Evolutionary conservation across 2,888 invertebrate genomes (phyloP).

Genomic region (Ectropis crepuscularia): DNA sequence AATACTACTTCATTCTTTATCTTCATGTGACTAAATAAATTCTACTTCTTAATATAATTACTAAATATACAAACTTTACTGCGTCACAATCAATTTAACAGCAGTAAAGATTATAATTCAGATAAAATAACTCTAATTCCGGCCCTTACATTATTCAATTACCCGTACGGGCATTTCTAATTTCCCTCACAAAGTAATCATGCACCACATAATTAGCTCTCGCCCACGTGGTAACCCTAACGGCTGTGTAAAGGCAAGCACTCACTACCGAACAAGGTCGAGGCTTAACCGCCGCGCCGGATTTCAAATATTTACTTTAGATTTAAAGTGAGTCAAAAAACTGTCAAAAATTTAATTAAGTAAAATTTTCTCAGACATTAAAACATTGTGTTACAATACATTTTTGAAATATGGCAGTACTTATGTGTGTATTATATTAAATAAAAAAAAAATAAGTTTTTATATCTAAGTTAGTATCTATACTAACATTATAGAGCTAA

Average conservation of each 20-base stretch:
- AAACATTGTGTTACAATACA: no score
- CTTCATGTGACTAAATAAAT: neutral
- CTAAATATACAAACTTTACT: neutral
- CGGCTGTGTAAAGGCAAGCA: slow-evolving; percentile 28
- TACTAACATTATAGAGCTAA: no score
- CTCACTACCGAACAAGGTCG: neutral
- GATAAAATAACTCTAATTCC: slow-evolving; percentile 10
- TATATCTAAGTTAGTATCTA: no score
- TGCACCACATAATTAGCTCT: slow-evolving; percentile 34
- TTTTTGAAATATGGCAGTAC: no score
- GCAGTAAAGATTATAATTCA: slow-evolving; percentile 5
- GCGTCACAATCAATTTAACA: slow-evolving; percentile 10
- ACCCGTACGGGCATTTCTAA: slow-evolving; percentile 17
- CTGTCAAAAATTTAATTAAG: no score
- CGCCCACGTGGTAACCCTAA: slow-evolving; percentile 24
- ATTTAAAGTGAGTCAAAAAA: no score
- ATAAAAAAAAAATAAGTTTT: no score
- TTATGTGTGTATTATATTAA: no score
- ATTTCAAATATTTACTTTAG: no score
- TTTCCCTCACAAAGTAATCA: slow-evolving; percentile 24
- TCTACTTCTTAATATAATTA: neutral
- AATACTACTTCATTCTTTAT: neutral
- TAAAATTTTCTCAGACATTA: no score
- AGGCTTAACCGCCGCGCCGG: no score
- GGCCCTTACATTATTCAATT: slow-evolving; percentile 22